Base-by-base conservation (phyloP, 2,113 vertebrate species). In the Amia ocellicauda region DNA sequence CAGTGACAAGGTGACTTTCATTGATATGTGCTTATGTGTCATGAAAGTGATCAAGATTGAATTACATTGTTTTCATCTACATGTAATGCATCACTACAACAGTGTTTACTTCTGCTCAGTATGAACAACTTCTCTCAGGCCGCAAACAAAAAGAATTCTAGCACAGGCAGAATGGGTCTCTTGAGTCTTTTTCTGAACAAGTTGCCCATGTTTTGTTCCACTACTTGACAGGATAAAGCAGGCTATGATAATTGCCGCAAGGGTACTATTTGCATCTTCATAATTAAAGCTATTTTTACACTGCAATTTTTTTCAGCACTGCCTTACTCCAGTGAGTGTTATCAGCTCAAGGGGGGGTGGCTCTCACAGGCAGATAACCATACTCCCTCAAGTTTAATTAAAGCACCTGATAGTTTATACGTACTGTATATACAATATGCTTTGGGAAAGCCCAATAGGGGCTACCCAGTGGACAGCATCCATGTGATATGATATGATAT, bases 311-410 rank as follows among this genome's bases (percentile, higher is more conserved):
- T 54, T 68, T 22, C 56, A 52, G 23, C 56, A 60, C 23, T 47
- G 47, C 40, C 31, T 60, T 51, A 5, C 43, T 50, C 19, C 42
- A 55, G n/a, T 10, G 43, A 66, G 57, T 63, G 45, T 27, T 63
- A 70, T 62, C 47, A 52, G 53, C 11, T 14, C 27, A 23, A 41
- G 62, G 52, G 52, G 26, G 11, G 52, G 16, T 5, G 26, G 17
- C 11, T 63, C 68, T 36, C 53, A 56, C 22, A 58, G 64, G 50
- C 60, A 67, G 23, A 64, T 51, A 53, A 36, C 60, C 51, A 47
- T 64, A 51, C 57, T 60, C 65, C 42, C 20, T n/a, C 3, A 60
- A 57, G 57, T 64, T 66, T 67, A 74, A 74, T 67, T 70, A 64
- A 64, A 67, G 31, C 5, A 36, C 11, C 2, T 5, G 31, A 36